Percentiles rank a stretch among this genome's conserved stretches.
These are phyloP conservation scores for Lathamus discolor DNA, from an alignment of 2,113 vertebrate genomes.

Conservation along the genomic window DNA sequence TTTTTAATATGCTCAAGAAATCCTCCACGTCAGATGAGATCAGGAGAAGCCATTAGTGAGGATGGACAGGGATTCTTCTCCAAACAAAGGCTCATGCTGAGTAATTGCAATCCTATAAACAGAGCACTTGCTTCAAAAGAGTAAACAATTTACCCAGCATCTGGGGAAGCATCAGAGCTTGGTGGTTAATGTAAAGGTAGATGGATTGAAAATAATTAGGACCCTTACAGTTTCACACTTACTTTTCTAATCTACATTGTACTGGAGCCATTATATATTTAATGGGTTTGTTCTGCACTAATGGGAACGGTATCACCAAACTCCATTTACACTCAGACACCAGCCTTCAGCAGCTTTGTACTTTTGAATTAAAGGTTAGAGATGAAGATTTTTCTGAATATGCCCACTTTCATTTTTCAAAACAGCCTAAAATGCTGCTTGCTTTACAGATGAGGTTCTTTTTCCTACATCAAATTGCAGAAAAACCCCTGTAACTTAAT, in stretches of 20 bases:
- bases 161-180: background rate
- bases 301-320: background rate
- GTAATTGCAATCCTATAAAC: conserved; percentile 34
- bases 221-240: background rate
- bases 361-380: background rate
- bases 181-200: background rate
- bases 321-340: background rate
- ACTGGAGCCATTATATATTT: background rate
- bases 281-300: background rate
- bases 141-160: background rate
- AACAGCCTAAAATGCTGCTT: background rate
- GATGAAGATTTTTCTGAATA: background rate
- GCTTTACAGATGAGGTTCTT: background rate
- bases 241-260: background rate
- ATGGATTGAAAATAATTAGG: conserved; percentile 7
- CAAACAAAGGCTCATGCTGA: background rate
- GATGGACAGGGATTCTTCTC: background rate
- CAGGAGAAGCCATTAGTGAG: conserved; percentile 30
- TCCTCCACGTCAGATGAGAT: background rate
- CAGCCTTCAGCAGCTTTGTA: background rate
- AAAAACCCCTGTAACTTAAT: fast-evolving
- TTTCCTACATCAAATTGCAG: background rate
- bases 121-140: background rate
- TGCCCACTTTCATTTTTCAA: background rate
- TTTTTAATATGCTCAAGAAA: conserved; percentile 37